Conservation (phyloP, 2,113 vertebrate species). For the Garra rufa region DNA sequence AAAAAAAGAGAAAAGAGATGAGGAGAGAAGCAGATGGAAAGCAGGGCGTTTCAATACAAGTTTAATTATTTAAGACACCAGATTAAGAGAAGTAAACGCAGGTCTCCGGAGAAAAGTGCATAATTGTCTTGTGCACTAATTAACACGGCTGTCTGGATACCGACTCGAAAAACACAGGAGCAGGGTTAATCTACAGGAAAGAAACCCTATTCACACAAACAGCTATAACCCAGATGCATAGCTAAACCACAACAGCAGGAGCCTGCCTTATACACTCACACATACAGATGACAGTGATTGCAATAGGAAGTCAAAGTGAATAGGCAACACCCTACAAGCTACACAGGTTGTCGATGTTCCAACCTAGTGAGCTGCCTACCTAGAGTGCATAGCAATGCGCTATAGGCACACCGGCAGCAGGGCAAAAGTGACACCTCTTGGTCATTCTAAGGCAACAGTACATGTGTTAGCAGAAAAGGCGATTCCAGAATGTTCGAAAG, state of each 20-base stretch:
- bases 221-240: constrained; percentile 13
- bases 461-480: background rate
- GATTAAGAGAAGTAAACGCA: constrained; percentile 78
- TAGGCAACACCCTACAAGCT: background rate
- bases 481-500: constrained; percentile 23
- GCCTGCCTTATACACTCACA: background rate
- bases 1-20: background rate
- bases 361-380: background rate
- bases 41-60: constrained; percentile 59
- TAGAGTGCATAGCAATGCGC: background rate
- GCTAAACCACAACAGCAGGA: background rate
- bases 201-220: constrained; percentile 46
- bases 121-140: constrained; percentile 75
- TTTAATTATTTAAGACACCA: constrained; percentile 77
- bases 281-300: background rate
- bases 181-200: constrained; percentile 44
- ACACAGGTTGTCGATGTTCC: background rate
- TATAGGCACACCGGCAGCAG: background rate
- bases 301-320: background rate
- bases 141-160: constrained; percentile 62
- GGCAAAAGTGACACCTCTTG: background rate
- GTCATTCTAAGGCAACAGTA: background rate
- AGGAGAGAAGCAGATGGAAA: constrained; percentile 1
- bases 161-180: constrained; percentile 22
- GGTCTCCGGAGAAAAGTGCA: constrained; percentile 68